Evolutionary conservation across 2,888 invertebrate genomes (phyloP).

Genomic region (Tricholauxania praeusta): DNA sequence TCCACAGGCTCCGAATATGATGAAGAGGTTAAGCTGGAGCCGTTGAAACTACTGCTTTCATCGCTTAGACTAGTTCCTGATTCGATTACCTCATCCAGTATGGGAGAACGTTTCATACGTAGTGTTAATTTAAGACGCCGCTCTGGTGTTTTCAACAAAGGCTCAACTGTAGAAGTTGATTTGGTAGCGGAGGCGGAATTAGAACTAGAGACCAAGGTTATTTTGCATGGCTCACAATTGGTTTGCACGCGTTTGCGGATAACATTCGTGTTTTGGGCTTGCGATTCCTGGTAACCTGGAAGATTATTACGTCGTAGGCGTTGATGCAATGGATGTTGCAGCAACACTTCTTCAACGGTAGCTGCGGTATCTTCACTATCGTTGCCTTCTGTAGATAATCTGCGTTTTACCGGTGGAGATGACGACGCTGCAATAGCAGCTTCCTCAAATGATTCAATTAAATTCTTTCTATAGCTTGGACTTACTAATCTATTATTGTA

Average conservation of each 20-base stretch:
- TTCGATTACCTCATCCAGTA: constrained; percentile 86
- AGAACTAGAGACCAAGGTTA: constrained; percentile 34
- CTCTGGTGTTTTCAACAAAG: constrained; percentile 66
- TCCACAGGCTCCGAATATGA: constrained; percentile 72
- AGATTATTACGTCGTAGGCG: constrained; percentile 14
- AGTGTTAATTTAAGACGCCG: constrained; percentile 80
- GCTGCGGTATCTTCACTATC: background rate
- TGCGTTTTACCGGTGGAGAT: constrained; percentile 36
- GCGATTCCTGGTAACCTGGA: no score
- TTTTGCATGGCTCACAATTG: constrained; percentile 39
- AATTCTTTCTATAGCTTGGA: constrained; percentile 63
- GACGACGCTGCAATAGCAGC: constrained; percentile 46
- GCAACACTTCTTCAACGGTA: background rate
- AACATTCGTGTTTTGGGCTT: no score
- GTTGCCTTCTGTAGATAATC: no score
- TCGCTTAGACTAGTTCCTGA: constrained; percentile 79
- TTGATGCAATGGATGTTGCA: background rate
- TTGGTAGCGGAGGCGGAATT: constrained; percentile 27
- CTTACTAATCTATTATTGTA: constrained; percentile 48
- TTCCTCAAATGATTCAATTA: constrained; percentile 62
- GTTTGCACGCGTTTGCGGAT: constrained; percentile 50
- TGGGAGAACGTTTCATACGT: constrained; percentile 88
- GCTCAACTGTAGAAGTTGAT: constrained; percentile 63
- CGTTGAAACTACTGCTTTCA: constrained; percentile 66
- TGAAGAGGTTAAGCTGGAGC: constrained; percentile 55